Conservation (phyloP, 2,797 vertebrate genomes). For the Neopelma chrysocephalum region DNA sequence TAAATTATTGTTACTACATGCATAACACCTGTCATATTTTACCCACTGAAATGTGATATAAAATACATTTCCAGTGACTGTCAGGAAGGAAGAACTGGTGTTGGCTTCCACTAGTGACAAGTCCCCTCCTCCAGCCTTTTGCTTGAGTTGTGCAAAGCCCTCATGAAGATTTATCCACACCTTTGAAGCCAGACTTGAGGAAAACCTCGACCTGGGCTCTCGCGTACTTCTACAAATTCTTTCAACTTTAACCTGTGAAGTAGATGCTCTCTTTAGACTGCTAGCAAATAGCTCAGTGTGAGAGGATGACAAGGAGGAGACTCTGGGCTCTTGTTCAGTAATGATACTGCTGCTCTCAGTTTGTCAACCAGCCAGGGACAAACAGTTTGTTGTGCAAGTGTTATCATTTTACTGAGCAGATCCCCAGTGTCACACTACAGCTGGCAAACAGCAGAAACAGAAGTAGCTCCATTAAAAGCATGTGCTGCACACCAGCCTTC, state of each 20-base stretch:
- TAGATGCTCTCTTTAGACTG: not conserved
- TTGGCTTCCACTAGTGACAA: not conserved
- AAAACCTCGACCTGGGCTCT: not conserved
- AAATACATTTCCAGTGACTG: not conserved
- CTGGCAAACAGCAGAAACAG: constrained; percentile 47
- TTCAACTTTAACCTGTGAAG: constrained; percentile 17
- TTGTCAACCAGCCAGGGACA: constrained; percentile 56
- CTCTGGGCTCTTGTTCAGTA: constrained; percentile 29
- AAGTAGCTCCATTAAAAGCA: not conserved
- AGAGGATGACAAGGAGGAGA: not conserved
- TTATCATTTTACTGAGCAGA: constrained; percentile 34
- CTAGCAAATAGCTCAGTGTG: not conserved
- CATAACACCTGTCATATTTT: constrained; percentile 19
- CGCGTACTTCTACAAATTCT: not conserved
- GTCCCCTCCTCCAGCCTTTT: not conserved
- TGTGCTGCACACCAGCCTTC: not conserved
- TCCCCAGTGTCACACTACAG: constrained; percentile 49
- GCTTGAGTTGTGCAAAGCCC: not conserved
- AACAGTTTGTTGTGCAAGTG: constrained; percentile 43
- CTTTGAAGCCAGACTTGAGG: not conserved
- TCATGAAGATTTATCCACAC: not conserved
- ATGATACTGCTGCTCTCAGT: not conserved
- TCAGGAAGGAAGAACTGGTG: not conserved
- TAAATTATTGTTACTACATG: constrained; percentile 7
- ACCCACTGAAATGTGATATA: not conserved